Evolutionary conservation across 2,888 invertebrate species (phyloP).

Genomic region (Agriotes lineatus): DNA sequence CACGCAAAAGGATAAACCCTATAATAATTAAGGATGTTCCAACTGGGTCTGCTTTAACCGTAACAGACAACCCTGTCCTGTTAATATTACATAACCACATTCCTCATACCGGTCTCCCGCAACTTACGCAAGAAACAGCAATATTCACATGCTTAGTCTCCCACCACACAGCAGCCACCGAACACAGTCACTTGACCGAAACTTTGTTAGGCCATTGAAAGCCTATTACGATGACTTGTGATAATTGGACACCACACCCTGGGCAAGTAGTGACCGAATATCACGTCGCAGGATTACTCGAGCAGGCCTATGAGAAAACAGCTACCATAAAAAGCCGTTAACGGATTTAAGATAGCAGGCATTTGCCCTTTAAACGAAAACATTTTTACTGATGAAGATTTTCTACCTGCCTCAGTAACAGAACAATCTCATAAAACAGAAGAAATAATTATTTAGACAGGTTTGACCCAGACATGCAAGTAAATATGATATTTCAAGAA

Average conservation of each 20-base stretch:
- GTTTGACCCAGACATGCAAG: background rate
- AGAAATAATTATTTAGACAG: background rate
- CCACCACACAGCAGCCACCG: background rate
- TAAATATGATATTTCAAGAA: background rate
- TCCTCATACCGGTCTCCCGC: constrained; percentile 30
- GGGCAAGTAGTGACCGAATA: background rate
- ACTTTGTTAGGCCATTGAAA: background rate
- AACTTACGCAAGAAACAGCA: background rate
- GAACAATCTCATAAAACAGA: background rate
- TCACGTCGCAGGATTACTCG: background rate
- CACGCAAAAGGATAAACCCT: background rate
- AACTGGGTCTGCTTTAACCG: background rate
- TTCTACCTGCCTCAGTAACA: background rate
- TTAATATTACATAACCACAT: constrained; percentile 52
- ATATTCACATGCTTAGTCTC: background rate
- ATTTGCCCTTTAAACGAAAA: background rate
- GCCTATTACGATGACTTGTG: background rate
- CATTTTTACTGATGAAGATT: background rate
- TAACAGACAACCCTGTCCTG: constrained; percentile 36
- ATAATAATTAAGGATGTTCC: background rate
- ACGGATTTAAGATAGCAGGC: background rate
- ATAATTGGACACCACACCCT: background rate
- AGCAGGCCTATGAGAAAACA: background rate
- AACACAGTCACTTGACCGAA: no score
- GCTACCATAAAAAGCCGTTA: background rate